Evolutionary conservation across 2,113 vertebrate species (phyloP), one percentile per base, ranked within the genome.

Genomic region (Ornithorhynchus anatinus): DNA sequence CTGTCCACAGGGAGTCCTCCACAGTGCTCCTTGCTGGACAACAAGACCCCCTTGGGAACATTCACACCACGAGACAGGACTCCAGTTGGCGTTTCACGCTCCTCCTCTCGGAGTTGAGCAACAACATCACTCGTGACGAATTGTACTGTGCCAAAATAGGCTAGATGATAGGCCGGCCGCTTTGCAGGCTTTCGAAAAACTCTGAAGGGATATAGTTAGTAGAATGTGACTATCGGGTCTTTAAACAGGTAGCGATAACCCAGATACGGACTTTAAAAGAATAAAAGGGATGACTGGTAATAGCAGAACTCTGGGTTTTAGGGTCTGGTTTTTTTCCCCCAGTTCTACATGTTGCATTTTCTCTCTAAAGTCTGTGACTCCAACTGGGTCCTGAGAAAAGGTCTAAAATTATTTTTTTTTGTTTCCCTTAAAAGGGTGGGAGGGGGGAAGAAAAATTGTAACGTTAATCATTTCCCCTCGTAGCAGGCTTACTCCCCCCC

Each of bases 341-440:
- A 54, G 54, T 35, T 52, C 59, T 25, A 56, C 27, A 58, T 69
- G 40, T 12, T 13, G 37, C 59, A 69, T 77, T 51, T 62, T 58
- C 20, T 32, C 48, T 57, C 1, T 20, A 60, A 31, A 35, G 27
- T 47, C 44, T 25, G 16, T n/a, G 33, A 59, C 67, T 71, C 27
- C 75, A 60, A 33, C 67, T 39, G 78, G 44, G 25, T n/a, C 27
- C 66, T 81, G 39, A 40, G 65, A 59, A 19, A 67, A 84, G 52
- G 59, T 29, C 10, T 10, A 10, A 7, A 56, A 75, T 43, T 84
- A 75, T 43, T 84, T 56, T 43, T 37, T 86, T 88, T 77, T 47
- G 54, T n/a, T n/a, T n/a, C n/a, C n/a, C 6, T 56, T n/a, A 71
- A 22, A 60, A 66, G 35, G 35, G 20, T 50, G 29, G 51, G 31